phyloP scores from a whole-genome alignment of 2,113 vertebrate genomes.

The Lonchura striata region DNA sequence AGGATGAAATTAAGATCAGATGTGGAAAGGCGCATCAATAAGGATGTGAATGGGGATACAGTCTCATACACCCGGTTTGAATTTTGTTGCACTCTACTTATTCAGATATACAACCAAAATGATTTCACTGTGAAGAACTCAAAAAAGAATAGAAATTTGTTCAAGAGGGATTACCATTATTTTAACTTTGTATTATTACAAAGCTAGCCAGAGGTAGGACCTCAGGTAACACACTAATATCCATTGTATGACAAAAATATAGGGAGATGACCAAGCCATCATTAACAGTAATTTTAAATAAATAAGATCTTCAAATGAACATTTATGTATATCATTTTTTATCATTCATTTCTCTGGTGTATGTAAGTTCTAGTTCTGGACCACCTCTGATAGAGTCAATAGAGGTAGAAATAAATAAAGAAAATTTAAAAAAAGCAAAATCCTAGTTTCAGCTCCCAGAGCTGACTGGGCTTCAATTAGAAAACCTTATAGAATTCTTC shows the following conservation, averaged over 20 bases:
- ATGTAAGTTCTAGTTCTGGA: background rate
- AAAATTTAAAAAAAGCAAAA: background rate
- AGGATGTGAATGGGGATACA: background rate
- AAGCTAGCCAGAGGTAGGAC: background rate
- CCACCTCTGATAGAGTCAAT: background rate
- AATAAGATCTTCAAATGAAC: background rate
- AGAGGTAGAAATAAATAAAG: background rate
- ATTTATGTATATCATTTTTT: too few species aligned
- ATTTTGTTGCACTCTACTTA: background rate
- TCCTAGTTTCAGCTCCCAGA: background rate
- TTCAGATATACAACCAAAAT: background rate
- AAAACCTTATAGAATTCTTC: background rate
- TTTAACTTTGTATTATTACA: background rate
- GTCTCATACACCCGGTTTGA: conserved; percentile 27
- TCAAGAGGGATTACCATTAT: background rate
- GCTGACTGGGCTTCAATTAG: background rate
- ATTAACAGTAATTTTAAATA: background rate
- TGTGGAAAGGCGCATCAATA: background rate
- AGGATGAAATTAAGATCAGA: conserved; percentile 19
- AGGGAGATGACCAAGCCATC: background rate
- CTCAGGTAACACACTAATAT: background rate
- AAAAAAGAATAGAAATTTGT: background rate
- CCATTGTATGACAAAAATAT: background rate
- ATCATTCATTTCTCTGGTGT: background rate
- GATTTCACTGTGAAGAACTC: background rate